Base-by-base conservation (phyloP, 2,797 vertebrate species). In the Pipistrellus pipistrellus region DNA sequence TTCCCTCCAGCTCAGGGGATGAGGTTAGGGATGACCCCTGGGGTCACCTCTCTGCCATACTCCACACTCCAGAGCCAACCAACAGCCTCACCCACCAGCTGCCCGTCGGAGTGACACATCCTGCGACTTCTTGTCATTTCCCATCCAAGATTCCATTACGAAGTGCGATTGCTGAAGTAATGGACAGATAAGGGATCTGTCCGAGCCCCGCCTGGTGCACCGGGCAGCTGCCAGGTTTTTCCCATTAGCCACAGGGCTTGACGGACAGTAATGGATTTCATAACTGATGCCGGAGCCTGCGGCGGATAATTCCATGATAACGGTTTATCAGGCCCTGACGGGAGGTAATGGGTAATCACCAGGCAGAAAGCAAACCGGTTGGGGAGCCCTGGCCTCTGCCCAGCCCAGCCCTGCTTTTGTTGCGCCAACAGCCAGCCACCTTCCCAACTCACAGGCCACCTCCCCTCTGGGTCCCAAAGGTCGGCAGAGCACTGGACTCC, bases 241-340 rank as follows among this genome's bases (percentile, higher is more conserved):
- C 98, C 98, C 97, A 97, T 98, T 98, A 98, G 98, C 98, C 93
- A 97, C 96, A 97, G 95, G 78, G 98, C 98, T 97, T 98, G 98
- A 99, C 98, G 98, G 98, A 98, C 98, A 98, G 98, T 98, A 98
- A 99, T 98, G 98, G 98, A 99, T 99, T 99, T 98, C 98, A 98
- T 97, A 98, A 98, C 98, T 98, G 98, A 98, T 97, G 98, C 94
- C 96, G 98, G 98, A 98, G 98, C 97, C 98, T 98, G 98, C 30
- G 97, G 98, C 95, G 97, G 98, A 98, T 99, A 99, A 99, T 99
- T 99, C 97, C 98, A 97, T 98, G 99, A 99, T 99, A 99, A 98
- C 98, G 97, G 98, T 98, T 98, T 98, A 99, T 98, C 99, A 97
- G 97, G 97, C 97, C 96, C 97, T 98, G 98, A 98, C 94, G 98